Evolutionary conservation across 2,113 vertebrate species (phyloP), one percentile per base, ranked within the genome.

Genomic region (Stigmatopora nigra): DNA sequence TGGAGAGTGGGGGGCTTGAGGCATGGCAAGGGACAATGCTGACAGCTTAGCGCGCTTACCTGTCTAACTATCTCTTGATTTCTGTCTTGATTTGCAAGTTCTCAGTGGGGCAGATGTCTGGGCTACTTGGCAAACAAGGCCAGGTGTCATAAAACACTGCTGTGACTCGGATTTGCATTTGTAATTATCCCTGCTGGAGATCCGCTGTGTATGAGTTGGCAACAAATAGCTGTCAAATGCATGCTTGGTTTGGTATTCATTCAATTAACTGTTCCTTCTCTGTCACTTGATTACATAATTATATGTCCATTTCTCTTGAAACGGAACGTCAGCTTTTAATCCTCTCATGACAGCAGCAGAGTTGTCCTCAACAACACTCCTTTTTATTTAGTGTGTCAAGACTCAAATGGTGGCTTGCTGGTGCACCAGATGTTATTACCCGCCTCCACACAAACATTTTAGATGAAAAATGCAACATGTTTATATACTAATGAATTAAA

Each of bases 31-130:
- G 72, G 76, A 78, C 71, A 51, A 41, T 14, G 6, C 66, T 70
- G 86, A 81, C 82, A 79, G 81, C 83, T 73, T 68, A 81, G 70
- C 46, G 16, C 64, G 63, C 66, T 67, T 84, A 82, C 79, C 83
- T 87, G 88, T 89, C 86, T 82, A 70, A 84, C 83, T 77, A 76
- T 76, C 76, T 78, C 81, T 82, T 66, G 56, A 75, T 78, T 79
- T 64, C 76, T 35, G 67, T 70, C 78, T 82, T 90, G 88, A 90
- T 90, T 90, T 89, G 90, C 80, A 70, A 76, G 76, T 84, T 74
- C 77, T 82, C 78, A 10, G 73, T 19, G 71, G 82, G 78, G 69
- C 74, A 44, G 73, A 80, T 72, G 76, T 44, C 5, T 58, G 15
- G 69, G 76, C 74, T 62, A 63, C 72, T 76, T 46, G 61, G 67